Conservation (phyloP, 2,113 vertebrate species). For the Phalacrocorax carbo region DNA sequence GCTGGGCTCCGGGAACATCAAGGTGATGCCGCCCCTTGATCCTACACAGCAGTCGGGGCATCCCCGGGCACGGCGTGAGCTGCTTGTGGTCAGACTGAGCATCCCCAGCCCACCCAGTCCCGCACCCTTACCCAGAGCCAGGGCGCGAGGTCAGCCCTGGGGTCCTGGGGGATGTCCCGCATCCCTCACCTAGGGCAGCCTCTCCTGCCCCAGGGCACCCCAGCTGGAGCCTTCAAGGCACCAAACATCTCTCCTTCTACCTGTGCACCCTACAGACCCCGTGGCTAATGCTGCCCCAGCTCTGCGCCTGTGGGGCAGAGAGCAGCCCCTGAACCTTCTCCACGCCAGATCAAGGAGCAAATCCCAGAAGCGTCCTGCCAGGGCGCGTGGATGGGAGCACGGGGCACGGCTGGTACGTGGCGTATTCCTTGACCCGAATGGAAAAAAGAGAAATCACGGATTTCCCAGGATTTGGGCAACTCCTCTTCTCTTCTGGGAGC, state of each 20-base stretch:
- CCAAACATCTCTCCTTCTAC: background rate
- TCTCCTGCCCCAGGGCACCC: background rate
- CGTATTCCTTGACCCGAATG: accelerated
- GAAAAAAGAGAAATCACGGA: background rate
- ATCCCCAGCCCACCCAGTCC: background rate
- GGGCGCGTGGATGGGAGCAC: background rate
- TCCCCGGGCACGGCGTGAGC: accelerated
- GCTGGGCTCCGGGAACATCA: background rate
- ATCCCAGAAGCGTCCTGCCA: background rate
- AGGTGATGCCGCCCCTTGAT: background rate
- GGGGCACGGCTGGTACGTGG: background rate
- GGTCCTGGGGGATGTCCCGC: background rate
- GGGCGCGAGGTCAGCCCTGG: background rate
- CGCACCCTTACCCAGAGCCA: background rate
- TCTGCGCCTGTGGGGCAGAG: background rate
- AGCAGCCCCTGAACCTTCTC: background rate
- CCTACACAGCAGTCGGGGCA: background rate
- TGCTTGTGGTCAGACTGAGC: accelerated
- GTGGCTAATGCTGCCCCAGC: accelerated
- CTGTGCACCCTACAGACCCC: background rate
- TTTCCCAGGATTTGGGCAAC: background rate
- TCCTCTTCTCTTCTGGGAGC: background rate
- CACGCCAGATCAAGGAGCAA: background rate
- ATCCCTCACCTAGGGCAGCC: background rate
- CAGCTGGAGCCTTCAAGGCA: background rate